Percentiles rank a stretch among this genome's conserved stretches.
These are phyloP conservation scores for Lasiurus borealis DNA, from an alignment of 2,113 vertebrate species.

Conservation along the genomic window DNA sequence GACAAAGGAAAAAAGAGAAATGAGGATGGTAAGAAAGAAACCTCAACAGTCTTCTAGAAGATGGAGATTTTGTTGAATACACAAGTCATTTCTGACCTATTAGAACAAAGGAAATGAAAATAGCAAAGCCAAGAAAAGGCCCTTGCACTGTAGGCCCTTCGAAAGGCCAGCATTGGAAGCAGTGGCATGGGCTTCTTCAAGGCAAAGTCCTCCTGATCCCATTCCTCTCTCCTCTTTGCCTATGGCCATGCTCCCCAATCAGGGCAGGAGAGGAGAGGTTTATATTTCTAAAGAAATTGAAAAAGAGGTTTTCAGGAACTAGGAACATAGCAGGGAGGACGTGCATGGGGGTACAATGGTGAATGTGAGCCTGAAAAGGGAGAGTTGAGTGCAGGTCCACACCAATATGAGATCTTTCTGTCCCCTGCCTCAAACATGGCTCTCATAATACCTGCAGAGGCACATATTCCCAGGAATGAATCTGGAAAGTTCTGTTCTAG, in stretches of 20 bases:
- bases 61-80: neutral
- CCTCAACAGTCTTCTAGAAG: neutral
- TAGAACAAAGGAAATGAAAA: neutral
- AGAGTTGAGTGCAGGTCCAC: neutral
- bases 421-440: neutral
- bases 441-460: neutral
- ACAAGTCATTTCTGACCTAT: neutral
- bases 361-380: neutral
- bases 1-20: neutral
- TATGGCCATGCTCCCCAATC: accelerated
- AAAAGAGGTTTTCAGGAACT: neutral
- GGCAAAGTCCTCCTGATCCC: neutral
- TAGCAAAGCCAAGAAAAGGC: neutral
- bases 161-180: neutral
- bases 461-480: neutral
- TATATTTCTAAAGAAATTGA: neutral
- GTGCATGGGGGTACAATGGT: accelerated
- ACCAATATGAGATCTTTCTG: neutral
- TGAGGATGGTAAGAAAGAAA: neutral
- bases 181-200: neutral
- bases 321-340: too few species aligned
- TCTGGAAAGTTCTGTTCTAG: neutral
- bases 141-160: accelerated
- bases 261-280: neutral
- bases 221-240: neutral